phyloP scores from a whole-genome alignment of 2,797 vertebrate genomes.

The Avahi laniger region DNA sequence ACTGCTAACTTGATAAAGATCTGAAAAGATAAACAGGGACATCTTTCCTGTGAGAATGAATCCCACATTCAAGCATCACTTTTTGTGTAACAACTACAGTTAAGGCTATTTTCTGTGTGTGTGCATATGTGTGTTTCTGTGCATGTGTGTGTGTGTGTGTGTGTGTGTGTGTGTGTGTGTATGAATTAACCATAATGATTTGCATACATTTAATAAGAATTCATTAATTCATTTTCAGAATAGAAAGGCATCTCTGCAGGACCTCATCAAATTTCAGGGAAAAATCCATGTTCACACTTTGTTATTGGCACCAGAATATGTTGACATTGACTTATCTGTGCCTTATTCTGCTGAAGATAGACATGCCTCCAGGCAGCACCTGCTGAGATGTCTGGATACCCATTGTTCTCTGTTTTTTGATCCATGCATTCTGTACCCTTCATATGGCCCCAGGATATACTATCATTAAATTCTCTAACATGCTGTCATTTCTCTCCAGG shows the following conservation, averaged over 20 bases:
- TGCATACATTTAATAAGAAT: not conserved
- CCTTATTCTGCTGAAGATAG: constrained; percentile 53
- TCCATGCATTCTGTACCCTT: constrained; percentile 27
- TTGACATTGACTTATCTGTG: constrained; percentile 25
- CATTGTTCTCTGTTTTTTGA: constrained; percentile 52
- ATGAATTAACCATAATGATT: not conserved
- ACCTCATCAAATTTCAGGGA: not conserved
- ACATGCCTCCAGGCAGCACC: not conserved
- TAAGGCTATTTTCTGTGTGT: not conserved
- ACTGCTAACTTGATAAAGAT: not conserved
- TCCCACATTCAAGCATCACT: not conserved
- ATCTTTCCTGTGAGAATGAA: not conserved
- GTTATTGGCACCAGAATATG: not conserved
- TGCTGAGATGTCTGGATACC: constrained; percentile 51
- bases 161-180: not conserved
- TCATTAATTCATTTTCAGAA: not conserved
- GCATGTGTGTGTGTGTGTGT: no score
- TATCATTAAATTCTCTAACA: constrained; percentile 27
- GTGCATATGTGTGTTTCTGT: not conserved
- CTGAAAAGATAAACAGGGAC: not conserved
- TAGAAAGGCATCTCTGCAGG: not conserved
- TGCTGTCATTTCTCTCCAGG: constrained; percentile 44
- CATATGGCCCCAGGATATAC: not conserved
- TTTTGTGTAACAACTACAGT: not conserved
- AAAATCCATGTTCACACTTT: not conserved